These are phyloP conservation scores for Etheostoma nigrum DNA, from an alignment of 2,797 vertebrate genomes.

Conservation along the genomic window DNA sequence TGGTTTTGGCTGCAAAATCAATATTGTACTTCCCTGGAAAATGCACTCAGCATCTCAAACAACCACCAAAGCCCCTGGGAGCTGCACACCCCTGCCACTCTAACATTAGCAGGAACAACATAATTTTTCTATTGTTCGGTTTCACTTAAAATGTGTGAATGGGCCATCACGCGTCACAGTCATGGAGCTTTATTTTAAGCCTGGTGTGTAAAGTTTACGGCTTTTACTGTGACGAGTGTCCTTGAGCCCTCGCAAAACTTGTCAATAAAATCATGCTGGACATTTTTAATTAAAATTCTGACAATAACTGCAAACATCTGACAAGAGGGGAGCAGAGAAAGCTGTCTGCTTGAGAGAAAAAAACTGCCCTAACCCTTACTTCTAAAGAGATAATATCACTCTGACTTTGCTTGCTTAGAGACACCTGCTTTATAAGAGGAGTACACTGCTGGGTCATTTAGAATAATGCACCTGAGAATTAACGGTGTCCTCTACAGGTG, in stretches of 20 bases:
- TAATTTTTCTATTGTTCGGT: neutral
- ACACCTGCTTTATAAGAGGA: conserved; percentile 5
- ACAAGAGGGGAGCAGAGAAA: conserved; percentile 30
- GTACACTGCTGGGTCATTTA: neutral
- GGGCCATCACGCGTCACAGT: neutral
- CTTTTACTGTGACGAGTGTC: conserved; percentile 24
- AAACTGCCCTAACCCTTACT: neutral
- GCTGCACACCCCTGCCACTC: conserved; percentile 11
- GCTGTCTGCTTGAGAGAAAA: conserved; percentile 19
- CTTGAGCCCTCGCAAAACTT: conserved; percentile 41
- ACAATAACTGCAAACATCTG: conserved; percentile 56
- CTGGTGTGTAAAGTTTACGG: conserved; percentile 48
- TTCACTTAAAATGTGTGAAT: neutral
- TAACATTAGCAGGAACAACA: neutral
- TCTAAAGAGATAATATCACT: conserved; percentile 29
- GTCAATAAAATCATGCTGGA: conserved; percentile 68
- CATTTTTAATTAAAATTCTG: conserved; percentile 74
- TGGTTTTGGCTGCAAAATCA: conserved; percentile 61
- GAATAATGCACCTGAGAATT: neutral
- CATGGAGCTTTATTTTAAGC: neutral
- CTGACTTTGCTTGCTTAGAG: conserved; percentile 23
- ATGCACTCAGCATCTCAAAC: conserved; percentile 56
- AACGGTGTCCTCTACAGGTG: conserved; percentile 20
- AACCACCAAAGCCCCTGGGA: conserved; percentile 8
- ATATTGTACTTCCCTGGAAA: conserved; percentile 63